Percentiles rank a stretch among this genome's conserved stretches.
Evolutionary conservation across 2,113 vertebrate species (phyloP).

Genomic region (Labeo rohita): DNA sequence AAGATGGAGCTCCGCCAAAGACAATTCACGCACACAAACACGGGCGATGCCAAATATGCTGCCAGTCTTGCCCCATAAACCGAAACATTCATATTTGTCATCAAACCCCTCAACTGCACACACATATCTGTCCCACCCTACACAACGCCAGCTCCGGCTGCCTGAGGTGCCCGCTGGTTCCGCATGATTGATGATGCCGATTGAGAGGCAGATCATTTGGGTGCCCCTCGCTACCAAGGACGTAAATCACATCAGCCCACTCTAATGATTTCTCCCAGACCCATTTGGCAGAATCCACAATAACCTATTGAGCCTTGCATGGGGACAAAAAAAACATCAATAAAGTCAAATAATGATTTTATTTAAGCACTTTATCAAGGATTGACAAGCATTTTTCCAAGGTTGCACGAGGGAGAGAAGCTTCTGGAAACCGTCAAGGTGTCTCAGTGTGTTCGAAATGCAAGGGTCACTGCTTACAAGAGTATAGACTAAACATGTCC

Average conservation of each 20-base stretch:
- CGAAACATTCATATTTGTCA: constrained; percentile 70
- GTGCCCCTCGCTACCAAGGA: constrained; percentile 79
- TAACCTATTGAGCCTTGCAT: constrained; percentile 66
- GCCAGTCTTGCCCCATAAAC: constrained; percentile 69
- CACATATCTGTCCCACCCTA: constrained; percentile 63
- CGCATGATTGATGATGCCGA: constrained; percentile 79
- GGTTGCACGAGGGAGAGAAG: constrained; percentile 58
- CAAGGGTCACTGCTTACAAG: neutral
- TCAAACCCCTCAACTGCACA: constrained; percentile 37
- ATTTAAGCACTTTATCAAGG: constrained; percentile 67
- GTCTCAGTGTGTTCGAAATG: neutral
- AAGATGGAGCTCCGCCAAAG: constrained; percentile 70
- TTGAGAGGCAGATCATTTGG: constrained; percentile 80
- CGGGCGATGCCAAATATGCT: constrained; percentile 64
- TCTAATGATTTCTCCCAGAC: constrained; percentile 79
- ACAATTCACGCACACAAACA: constrained; percentile 58
- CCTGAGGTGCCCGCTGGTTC: constrained; percentile 78
- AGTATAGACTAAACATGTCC: neutral
- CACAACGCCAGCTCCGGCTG: constrained; percentile 65
- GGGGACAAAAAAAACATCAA: constrained; percentile 67
- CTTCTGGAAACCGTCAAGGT: constrained; percentile 20
- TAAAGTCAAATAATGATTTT: constrained; percentile 70
- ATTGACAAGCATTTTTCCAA: constrained; percentile 62
- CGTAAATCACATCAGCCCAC: constrained; percentile 81
- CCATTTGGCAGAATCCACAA: constrained; percentile 73